Base-by-base conservation (phyloP, 2,113 vertebrate species). In the Ammodramus savannarum region DNA sequence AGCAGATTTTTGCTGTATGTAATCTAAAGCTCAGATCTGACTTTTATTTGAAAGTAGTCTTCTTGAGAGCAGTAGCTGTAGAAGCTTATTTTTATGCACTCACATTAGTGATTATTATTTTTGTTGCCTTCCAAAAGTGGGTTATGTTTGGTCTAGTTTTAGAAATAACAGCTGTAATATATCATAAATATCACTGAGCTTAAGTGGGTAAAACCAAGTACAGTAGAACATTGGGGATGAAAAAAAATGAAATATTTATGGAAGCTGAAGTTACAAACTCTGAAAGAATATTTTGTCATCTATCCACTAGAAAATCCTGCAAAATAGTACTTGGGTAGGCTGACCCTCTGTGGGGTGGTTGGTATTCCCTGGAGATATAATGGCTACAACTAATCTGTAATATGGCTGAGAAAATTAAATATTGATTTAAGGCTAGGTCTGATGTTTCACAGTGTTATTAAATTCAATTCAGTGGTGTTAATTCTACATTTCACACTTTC, bases 381-480 rank as follows among this genome's bases (percentile, higher is more conserved):
- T 87, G 72, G 59, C 87, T 97, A 69, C 55, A 72, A 83, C 71
- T 87, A 94, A 92, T 93, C 75, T 84, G 57, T 90, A 81, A 84
- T 61, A 74, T 90, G 48, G 83, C 78, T 83, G 96, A 96, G 97
- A 97, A 98, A 98, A 98, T 97, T 93, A 98, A 96, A 95, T 98
- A 98, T 98, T 97, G 98, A 98, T 98, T 97, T 95, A 89, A 73
- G 67, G 46, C 66, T 80, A 72, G 71, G 89, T 89, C 79, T 87
- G 93, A 90, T 96, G 87, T 89, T 89, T 59, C 90, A 87, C 79
- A 82, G 67, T 95, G 94, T 97, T 97, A 97, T 96, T 97, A 97
- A 97, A 95, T 89, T 97, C 96, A 94, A 32, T 95, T 96, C 94
- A 62, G 59, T 80, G 76, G 88, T 97, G 95, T 97, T 98, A 97